Evolutionary conservation across 2,113 vertebrate genomes (phyloP).

Genomic region (Ursus arctos): DNA sequence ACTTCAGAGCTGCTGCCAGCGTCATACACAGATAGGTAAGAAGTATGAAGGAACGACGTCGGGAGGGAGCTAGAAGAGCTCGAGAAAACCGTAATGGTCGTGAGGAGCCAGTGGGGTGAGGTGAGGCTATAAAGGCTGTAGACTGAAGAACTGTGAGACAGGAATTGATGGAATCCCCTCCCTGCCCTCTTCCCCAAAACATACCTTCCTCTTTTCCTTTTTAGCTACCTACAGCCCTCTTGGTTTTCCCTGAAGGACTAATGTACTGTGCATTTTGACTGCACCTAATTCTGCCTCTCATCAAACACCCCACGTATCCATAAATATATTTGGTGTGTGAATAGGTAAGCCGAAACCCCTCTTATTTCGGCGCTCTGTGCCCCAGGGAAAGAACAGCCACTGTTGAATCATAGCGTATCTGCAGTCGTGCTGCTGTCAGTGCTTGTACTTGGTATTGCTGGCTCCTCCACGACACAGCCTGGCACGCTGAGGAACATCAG

Average conservation of each 20-base stretch:
- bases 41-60: not conserved
- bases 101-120: not conserved
- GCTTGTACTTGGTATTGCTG: not conserved
- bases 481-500: not conserved
- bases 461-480: not conserved
- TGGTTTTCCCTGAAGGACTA: conserved; percentile 36
- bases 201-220: not conserved
- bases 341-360: not conserved
- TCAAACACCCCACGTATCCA: conserved; percentile 42
- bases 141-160: not conserved
- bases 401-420: not conserved
- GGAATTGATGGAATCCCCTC: not conserved
- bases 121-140: not conserved
- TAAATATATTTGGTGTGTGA: conserved; percentile 39
- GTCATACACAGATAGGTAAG: not conserved
- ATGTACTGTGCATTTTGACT: not conserved
- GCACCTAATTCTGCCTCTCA: conserved; percentile 55
- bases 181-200: not conserved
- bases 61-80: not conserved
- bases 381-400: not conserved
- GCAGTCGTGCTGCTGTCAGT: not conserved
- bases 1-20: not conserved
- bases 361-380: not conserved
- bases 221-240: not conserved
- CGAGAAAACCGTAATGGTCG: not conserved